Base-by-base conservation (phyloP, 1,140 invertebrate species). In the Zaprionus africanus region DNA sequence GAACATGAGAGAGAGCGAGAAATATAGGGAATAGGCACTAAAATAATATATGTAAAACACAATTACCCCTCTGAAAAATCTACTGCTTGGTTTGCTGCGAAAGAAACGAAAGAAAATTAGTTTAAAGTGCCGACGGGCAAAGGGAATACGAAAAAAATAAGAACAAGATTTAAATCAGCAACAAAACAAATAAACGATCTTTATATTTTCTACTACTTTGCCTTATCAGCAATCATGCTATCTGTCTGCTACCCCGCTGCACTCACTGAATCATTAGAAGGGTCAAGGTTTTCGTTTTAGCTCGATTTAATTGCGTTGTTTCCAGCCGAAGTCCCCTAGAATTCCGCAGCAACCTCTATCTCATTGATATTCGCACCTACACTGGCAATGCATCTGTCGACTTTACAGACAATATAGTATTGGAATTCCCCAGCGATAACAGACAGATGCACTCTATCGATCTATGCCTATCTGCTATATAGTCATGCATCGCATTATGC, bases 381-480 rank as follows among this genome's bases (percentile, higher is more conserved):
- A 51, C 41, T 46, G 6, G 9, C 41, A n/a, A 15, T 46, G n/a
- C 41, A 46, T 12, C 17, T 46, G 41, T 46, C 15, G 6, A 17
- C 41, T 9, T 3, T 15, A 19, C 9, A 11, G 43, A 49, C 41
- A 19, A 49, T 49, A 51, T 24, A 24, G 17, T 24, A 51, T 19
- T 34, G 56, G 62, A 53, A 34, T 61, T 61, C 34, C 46, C 57
- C 58, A 24, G 13, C 13, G 15, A 41, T 41, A 41, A 41, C 4
- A n/a, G 38, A 11, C 12, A 41, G 49, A 57, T 46, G 58, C n/a
- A 9, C 11, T 53, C 70, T 34, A 54, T 12, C n/a, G 49, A 1
- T 36, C 65, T 53, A 24, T n/a, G 13, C 15, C 62, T 0, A 5
- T 5, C 26, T 17, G 22, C 60, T 61, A 71, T 51, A 60, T 56